phyloP scores from a whole-genome alignment of 2,113 vertebrate genomes.

The Xyliphius kryptos region DNA sequence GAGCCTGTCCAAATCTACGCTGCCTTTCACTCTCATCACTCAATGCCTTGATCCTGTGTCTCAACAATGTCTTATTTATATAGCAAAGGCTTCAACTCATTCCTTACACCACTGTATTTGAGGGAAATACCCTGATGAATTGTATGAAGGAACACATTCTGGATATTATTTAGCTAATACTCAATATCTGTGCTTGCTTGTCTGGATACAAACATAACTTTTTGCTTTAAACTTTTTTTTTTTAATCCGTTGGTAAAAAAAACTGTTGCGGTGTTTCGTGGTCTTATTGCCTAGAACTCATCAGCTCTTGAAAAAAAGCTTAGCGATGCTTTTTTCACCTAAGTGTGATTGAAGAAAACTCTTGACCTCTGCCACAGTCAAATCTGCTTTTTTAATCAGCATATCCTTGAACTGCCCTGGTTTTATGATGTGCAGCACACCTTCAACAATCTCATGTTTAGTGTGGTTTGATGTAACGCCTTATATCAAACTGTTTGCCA shows the following conservation, averaged over 20 bases:
- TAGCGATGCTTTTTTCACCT: conserved; percentile 12
- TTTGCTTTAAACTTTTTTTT: conserved; percentile 35
- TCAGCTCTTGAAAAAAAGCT: conserved; percentile 33
- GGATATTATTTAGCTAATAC: neutral
- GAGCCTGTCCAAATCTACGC: neutral
- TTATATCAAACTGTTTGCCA: neutral
- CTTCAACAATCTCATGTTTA: neutral
- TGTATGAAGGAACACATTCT: neutral
- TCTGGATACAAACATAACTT: conserved; percentile 17
- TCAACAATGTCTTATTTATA: neutral
- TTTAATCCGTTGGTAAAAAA: conserved; percentile 24
- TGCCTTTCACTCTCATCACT: conserved; percentile 2
- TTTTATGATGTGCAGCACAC: neutral
- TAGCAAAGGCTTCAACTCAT: neutral
- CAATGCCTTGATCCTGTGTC: neutral
- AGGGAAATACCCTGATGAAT: neutral
- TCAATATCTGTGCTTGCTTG: conserved; percentile 12
- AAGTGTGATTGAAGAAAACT: conserved; percentile 26
- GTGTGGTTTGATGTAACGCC: neutral
- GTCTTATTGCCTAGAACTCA: conserved; percentile 15
- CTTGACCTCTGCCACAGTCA: neutral
- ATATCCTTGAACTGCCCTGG: conserved; percentile 22
- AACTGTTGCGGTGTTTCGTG: conserved; percentile 26
- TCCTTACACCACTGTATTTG: neutral
- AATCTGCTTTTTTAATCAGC: neutral